phyloP scores from a whole-genome alignment of 2,888 invertebrate species.

The Drosophila hamatofila region DNA sequence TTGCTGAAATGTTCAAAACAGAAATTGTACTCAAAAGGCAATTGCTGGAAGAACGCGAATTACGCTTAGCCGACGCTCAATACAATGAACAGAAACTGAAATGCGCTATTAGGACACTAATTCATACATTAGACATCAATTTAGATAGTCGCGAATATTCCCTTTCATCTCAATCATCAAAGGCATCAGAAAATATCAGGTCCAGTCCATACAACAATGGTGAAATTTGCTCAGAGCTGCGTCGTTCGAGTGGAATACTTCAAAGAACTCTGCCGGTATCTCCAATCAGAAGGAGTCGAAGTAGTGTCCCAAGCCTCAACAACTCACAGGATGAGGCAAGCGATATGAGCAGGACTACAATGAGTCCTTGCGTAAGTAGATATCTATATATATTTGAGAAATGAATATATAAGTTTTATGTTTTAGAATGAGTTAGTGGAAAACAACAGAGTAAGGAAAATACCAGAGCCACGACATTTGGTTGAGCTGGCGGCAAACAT shows the following conservation, averaged over 20 bases:
- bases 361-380: constrained; percentile 17
- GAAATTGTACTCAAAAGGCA: constrained; percentile 26
- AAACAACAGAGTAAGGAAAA: not conserved
- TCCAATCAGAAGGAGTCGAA: constrained; percentile 13
- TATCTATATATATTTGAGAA: not conserved
- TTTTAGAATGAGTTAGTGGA: constrained; percentile 7
- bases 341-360: not conserved
- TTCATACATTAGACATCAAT: constrained; percentile 18
- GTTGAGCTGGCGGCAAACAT: constrained; percentile 12
- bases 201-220: constrained; percentile 2
- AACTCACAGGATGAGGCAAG: not conserved
- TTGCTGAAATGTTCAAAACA: constrained; percentile 15
- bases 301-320: not conserved
- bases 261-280: constrained; percentile 16
- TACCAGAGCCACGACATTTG: constrained; percentile 42
- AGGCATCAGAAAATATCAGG: not conserved
- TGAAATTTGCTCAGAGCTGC: constrained; percentile 26
- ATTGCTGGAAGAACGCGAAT: constrained; percentile 38
- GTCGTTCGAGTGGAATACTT: constrained; percentile 29
- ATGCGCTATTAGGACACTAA: constrained; percentile 26
- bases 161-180: not conserved
- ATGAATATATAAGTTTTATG: not conserved
- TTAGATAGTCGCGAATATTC: not conserved
- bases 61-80: constrained; percentile 23
- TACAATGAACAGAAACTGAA: constrained; percentile 34